A percentile compares a stretch with the other conserved stretches of the same genome.
These are phyloP conservation scores for Phoxinus phoxinus DNA, from an alignment of 2,113 vertebrate species.

Conservation along the genomic window DNA sequence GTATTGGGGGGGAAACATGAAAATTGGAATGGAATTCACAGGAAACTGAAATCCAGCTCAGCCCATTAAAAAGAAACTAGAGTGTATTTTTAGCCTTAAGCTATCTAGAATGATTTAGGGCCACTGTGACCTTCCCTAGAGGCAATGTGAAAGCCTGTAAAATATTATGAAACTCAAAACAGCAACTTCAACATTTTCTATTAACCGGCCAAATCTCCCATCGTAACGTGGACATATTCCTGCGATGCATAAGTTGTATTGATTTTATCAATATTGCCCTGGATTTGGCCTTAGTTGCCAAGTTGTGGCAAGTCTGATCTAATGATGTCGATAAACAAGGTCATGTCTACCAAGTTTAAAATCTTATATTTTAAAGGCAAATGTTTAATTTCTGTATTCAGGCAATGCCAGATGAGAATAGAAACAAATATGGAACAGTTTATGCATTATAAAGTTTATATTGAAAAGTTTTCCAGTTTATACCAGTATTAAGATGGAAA, in stretches of 20 bases:
- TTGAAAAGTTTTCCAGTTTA: no score
- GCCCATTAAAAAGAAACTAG: slow-evolving; percentile 15
- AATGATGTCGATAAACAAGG: neutral
- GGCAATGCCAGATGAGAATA: no score
- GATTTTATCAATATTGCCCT: neutral
- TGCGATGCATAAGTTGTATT: neutral
- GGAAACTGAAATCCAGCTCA: slow-evolving; percentile 7
- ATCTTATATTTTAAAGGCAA: neutral
- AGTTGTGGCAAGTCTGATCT: neutral
- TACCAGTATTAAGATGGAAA: no score
- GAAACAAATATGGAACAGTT: neutral
- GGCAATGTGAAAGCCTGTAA: neutral
- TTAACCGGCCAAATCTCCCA: neutral
- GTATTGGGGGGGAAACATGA: neutral
- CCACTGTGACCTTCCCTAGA: slow-evolving; percentile 9
- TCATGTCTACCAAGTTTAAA: neutral
- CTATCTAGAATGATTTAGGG: slow-evolving; percentile 17
- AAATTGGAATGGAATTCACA: slow-evolving; percentile 25
- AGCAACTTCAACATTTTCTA: neutral
- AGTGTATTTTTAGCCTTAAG: neutral
- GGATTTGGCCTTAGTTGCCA: neutral
- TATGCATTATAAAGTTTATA: no score
- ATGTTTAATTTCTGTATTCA: neutral
- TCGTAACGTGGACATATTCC: neutral
- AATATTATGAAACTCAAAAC: neutral